Evolutionary conservation across 2,888 invertebrate species (phyloP).

Genomic region (Toxonevra muliebris): DNA sequence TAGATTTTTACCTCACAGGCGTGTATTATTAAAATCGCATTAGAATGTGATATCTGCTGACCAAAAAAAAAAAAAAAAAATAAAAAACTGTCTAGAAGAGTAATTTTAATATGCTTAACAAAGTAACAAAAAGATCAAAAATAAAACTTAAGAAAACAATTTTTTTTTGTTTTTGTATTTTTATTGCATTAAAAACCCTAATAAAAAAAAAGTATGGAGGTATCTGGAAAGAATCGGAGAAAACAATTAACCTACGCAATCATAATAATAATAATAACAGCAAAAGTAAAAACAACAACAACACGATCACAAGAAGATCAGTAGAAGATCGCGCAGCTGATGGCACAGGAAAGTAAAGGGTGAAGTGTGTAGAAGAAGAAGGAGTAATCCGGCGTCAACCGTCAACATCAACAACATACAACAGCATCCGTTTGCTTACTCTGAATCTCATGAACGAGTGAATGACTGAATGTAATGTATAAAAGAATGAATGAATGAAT

Average conservation of each 20-base stretch:
- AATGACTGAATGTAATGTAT: no score
- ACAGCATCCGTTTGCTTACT: no score
- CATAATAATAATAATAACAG: slow-evolving; percentile 14
- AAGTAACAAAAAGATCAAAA: slow-evolving; percentile 21
- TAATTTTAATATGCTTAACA: slow-evolving; percentile 30
- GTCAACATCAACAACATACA: no score
- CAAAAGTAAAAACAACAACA: no score
- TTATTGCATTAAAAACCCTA: slow-evolving; percentile 5
- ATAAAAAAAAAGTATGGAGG: not conserved
- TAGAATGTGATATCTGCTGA: slow-evolving; percentile 51
- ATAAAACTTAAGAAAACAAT: not conserved
- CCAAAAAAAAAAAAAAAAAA: slow-evolving; percentile 1
- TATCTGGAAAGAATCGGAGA: slow-evolving; percentile 7
- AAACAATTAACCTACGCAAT: slow-evolving; percentile 28
- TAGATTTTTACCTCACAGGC: slow-evolving; percentile 50
- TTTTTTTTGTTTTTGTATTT: slow-evolving; percentile 13
- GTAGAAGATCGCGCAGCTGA: no score
- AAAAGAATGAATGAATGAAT: no score
- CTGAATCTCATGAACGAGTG: no score
- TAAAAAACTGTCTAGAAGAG: not conserved
- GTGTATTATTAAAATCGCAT: slow-evolving; percentile 66
- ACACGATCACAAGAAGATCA: no score
- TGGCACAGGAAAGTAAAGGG: not conserved
- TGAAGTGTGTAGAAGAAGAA: not conserved
- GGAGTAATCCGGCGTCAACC: not conserved